Percentiles rank a stretch among this genome's conserved stretches.
These are phyloP conservation scores for Deilephila elpenor DNA, from an alignment of 2,888 invertebrate species.

Conservation along the genomic window DNA sequence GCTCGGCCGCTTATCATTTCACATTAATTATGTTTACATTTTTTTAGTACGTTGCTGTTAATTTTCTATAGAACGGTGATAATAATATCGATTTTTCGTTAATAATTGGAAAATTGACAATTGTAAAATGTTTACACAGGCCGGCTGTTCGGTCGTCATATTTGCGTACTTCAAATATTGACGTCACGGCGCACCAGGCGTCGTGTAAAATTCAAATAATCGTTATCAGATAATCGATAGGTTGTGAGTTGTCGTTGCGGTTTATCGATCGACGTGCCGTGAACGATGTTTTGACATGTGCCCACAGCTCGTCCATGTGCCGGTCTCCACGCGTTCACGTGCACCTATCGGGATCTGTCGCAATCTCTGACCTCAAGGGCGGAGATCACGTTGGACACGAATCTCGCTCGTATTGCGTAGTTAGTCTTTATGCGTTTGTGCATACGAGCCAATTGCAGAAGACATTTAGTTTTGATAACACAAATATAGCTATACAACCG, in stretches of 20 bases:
- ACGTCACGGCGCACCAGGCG: slow-evolving; percentile 26
- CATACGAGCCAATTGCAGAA: not conserved
- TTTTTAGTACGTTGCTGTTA: not conserved
- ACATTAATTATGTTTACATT: slow-evolving; percentile 29
- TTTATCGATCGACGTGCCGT: slow-evolving; percentile 49
- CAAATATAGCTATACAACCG: not conserved
- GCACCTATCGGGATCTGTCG: slow-evolving; percentile 53
- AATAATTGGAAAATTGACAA: slow-evolving; percentile 13
- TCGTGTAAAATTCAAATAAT: slow-evolving; percentile 31
- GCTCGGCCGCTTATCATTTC: slow-evolving; percentile 36
- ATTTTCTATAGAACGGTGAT: not conserved
- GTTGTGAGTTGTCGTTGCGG: slow-evolving; percentile 31
- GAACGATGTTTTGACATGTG: slow-evolving; percentile 55
- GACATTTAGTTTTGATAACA: not conserved
- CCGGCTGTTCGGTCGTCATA: slow-evolving; percentile 37
- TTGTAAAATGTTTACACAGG: not conserved
- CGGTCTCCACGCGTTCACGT: slow-evolving; percentile 53
- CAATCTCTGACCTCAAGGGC: slow-evolving; percentile 57
- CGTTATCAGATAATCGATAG: slow-evolving; percentile 40
- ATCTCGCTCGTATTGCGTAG: not conserved
- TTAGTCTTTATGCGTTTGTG: not conserved
- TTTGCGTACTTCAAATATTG: slow-evolving; percentile 37
- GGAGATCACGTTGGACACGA: slow-evolving; percentile 55
- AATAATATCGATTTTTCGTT: not conserved
- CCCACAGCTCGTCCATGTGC: slow-evolving; percentile 52